Base-by-base conservation (phyloP, 2,888 invertebrate genomes). In the Drosophila pegasa region DNA sequence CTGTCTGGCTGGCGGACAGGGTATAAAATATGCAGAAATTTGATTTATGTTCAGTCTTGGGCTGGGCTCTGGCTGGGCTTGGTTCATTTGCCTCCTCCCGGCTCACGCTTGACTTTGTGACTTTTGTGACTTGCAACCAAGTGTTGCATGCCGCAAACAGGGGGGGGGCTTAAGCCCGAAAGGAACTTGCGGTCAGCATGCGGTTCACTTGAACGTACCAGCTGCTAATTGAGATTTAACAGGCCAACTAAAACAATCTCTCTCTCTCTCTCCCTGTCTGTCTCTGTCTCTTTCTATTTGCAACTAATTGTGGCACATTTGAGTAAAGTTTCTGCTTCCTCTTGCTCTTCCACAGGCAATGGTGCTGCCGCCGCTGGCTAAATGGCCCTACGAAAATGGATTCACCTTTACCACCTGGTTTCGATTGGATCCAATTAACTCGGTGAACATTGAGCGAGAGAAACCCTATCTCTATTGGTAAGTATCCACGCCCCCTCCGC, bases 331-430 rank as follows among this genome's bases (percentile, higher is more conserved):
- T 3, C n/a, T 16, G 6, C 25, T 27, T 14, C 25, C 16, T 14
- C n/a, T 18, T n/a, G n/a, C n/a, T 43, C 22, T 18, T 69, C 20
- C 35, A 3, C 93, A 99, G 99, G 99, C 98, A 68, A 95, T 99
- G 89, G 98, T 99, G 47, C 94, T 99, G 90, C 99, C 99, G 56
- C 99, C 99, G 18, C 94, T 99, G 91, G 97, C 98, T 73, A 96
- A 97, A 92, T 99, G 99, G 99, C 99, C 99, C 37, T 97, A 99
- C 93, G 99, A 99, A 93, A 98, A 96, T 93, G 99, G 99, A 66
- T 99, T 99, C 95, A 99, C 99, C 57, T 99, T 99, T 93, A 98
- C 98, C 88, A 99, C 99, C 87, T 99, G 99, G 99, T 98, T 99
- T 93, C 95, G 99, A 72, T 94, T 99, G 91, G 99, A 99, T 94